phyloP scores from a whole-genome alignment of 2,888 invertebrate species.

The Drosophila borborema region DNA sequence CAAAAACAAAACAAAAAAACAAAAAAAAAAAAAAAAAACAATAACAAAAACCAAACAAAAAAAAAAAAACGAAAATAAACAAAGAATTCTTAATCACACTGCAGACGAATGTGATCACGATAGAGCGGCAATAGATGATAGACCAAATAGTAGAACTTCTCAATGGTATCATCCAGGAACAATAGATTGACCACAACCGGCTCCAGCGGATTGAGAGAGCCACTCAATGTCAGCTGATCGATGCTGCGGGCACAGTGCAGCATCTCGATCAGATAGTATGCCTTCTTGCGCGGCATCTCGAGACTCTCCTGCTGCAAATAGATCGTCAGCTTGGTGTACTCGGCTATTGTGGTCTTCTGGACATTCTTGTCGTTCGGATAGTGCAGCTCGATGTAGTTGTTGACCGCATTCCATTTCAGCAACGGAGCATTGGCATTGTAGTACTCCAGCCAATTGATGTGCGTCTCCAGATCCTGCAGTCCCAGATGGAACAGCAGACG shows the following conservation, averaged over 20 bases:
- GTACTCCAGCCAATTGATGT: slow-evolving; percentile 38
- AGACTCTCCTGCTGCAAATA: slow-evolving; percentile 34
- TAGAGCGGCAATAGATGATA: slow-evolving; percentile 43
- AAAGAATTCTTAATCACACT: neutral
- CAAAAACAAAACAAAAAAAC: too few species aligned
- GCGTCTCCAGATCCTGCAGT: slow-evolving; percentile 20
- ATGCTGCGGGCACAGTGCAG: slow-evolving; percentile 26
- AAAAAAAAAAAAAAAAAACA: too few species aligned
- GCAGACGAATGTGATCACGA: slow-evolving; percentile 36
- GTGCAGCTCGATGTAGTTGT: slow-evolving; percentile 36
- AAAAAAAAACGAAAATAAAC: too few species aligned
- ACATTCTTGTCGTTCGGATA: slow-evolving; percentile 21
- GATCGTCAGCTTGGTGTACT: slow-evolving; percentile 21
- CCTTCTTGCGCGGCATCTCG: slow-evolving; percentile 38
- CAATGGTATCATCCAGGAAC: slow-evolving; percentile 26
- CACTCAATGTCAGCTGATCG: slow-evolving; percentile 16
- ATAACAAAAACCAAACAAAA: too few species aligned
- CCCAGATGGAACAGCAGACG: slow-evolving; percentile 23
- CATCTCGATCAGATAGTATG: slow-evolving; percentile 40
- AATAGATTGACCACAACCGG: slow-evolving; percentile 19
- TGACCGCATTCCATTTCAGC: slow-evolving; percentile 29
- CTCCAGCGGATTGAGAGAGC: neutral
- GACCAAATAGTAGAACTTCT: slow-evolving; percentile 41
- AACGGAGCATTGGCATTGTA: slow-evolving; percentile 39
- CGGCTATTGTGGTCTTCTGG: slow-evolving; percentile 6